These are phyloP conservation scores for Glaucidium brasilianum DNA, from an alignment of 2,113 vertebrate genomes.

Conservation along the genomic window DNA sequence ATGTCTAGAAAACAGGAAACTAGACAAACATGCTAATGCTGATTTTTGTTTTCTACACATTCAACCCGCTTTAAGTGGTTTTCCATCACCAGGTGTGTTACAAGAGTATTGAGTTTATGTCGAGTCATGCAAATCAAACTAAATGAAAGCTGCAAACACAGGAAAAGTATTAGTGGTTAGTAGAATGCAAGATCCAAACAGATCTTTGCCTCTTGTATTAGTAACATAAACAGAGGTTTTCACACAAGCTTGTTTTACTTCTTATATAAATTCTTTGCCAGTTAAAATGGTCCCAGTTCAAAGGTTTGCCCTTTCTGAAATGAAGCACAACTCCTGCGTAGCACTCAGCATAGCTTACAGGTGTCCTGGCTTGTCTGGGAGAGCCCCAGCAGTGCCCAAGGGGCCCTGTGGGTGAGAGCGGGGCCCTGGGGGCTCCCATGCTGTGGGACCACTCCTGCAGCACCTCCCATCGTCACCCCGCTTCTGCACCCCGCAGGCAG, in stretches of 20 bases:
- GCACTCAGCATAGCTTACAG: conserved; percentile 48
- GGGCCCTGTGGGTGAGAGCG: not conserved
- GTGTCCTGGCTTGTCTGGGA: conserved; percentile 48
- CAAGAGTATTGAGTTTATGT: not conserved
- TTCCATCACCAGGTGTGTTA: not conserved
- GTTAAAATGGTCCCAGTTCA: not conserved
- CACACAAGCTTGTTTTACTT: not conserved
- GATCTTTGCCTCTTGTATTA: not conserved
- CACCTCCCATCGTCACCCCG: not conserved
- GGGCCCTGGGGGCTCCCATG: conserved; percentile 16
- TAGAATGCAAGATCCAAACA: conserved; percentile 11
- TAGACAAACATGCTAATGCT: conserved; percentile 14
- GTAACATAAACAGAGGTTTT: not conserved
- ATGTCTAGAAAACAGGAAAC: not conserved
- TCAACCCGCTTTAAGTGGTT: not conserved
- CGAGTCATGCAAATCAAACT: conserved; percentile 41
- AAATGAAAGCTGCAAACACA: conserved; percentile 15
- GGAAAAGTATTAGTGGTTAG: conserved; percentile 1
- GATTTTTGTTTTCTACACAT: not conserved
- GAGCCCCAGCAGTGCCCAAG: conserved; percentile 19
- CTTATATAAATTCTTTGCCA: not conserved
- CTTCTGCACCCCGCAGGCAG: not conserved
- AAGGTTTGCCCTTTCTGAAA: not conserved
- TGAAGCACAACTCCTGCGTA: not conserved
- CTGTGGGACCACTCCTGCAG: not conserved